Evolutionary conservation across 2,797 vertebrate genomes (phyloP).

Genomic region (Austrolebias charrua): DNA sequence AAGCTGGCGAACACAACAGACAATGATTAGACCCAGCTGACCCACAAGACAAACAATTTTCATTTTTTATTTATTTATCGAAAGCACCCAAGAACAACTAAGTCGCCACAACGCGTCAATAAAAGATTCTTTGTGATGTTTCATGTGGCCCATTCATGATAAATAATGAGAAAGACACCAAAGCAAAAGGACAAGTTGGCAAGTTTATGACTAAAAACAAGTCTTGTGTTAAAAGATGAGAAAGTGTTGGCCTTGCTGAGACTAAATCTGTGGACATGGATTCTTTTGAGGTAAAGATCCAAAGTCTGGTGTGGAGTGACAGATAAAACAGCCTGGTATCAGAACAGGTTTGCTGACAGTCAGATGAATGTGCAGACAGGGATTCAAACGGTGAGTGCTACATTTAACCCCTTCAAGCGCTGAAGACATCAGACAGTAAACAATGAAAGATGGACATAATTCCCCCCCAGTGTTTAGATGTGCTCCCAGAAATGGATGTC

Average conservation of each 20-base stretch:
- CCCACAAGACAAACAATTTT: conserved; percentile 4
- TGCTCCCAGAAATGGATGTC: conserved; percentile 63
- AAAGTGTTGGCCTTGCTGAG: background rate
- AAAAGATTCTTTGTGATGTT: conserved; percentile 5
- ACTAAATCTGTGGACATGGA: conserved; percentile 18
- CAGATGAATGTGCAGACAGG: conserved; percentile 9
- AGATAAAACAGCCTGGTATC: conserved; percentile 9
- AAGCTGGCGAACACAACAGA: conserved; percentile 4
- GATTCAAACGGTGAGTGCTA: conserved; percentile 24
- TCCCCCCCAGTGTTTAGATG: conserved; percentile 53
- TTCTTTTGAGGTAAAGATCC: conserved; percentile 28
- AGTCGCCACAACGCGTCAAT: conserved; percentile 7
- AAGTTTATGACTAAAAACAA: conserved; percentile 1
- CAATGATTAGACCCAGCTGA: conserved; percentile 8
- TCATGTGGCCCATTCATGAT: conserved; percentile 8
- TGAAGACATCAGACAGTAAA: conserved; percentile 36
- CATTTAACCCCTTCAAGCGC: conserved; percentile 14
- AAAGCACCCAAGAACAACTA: conserved; percentile 18
- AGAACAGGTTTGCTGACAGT: conserved; percentile 6
- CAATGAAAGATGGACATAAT: conserved; percentile 44
- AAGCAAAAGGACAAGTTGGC: conserved; percentile 10
- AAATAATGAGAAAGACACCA: conserved; percentile 3
- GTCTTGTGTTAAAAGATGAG: conserved; percentile 7
- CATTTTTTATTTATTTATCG: background rate
- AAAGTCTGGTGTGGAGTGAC: conserved; percentile 34